Conservation (phyloP, 1,140 invertebrate genomes). For the Brachionus angularis region DNA sequence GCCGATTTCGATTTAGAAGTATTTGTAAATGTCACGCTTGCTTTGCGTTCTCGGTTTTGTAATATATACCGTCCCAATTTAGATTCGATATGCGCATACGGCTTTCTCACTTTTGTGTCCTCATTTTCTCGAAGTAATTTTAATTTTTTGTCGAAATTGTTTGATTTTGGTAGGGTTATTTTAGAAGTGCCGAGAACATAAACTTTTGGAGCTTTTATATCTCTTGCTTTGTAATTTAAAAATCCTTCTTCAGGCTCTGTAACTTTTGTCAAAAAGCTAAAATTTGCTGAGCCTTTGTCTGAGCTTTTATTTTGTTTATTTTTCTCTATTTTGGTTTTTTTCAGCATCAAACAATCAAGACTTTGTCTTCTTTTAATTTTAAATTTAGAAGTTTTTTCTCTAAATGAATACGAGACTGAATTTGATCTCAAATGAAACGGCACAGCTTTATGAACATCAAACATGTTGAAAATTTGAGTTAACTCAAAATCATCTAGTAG, state of each 20-base stretch:
- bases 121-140: neutral
- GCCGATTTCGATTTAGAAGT: neutral
- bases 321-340: neutral
- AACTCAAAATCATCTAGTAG: conserved; percentile 2
- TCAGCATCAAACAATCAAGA: neutral
- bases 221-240: neutral
- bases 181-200: neutral
- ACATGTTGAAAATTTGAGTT: conserved; percentile 3
- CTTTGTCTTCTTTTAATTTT: neutral
- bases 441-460: neutral
- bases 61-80: neutral
- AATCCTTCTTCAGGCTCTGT: neutral
- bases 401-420: too few relatives aligned
- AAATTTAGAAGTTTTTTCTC: too few relatives aligned
- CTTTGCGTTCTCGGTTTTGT: neutral
- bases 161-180: neutral
- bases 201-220: neutral
- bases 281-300: neutral
- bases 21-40: neutral
- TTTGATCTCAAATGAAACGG: neutral
- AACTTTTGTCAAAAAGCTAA: too few relatives aligned
- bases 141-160: too few relatives aligned
- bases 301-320: conserved; percentile 4
- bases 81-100: neutral
- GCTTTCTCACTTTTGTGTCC: neutral